Evolutionary conservation across 2,797 vertebrate genomes (phyloP).

Genomic region (Saxicola maurus): DNA sequence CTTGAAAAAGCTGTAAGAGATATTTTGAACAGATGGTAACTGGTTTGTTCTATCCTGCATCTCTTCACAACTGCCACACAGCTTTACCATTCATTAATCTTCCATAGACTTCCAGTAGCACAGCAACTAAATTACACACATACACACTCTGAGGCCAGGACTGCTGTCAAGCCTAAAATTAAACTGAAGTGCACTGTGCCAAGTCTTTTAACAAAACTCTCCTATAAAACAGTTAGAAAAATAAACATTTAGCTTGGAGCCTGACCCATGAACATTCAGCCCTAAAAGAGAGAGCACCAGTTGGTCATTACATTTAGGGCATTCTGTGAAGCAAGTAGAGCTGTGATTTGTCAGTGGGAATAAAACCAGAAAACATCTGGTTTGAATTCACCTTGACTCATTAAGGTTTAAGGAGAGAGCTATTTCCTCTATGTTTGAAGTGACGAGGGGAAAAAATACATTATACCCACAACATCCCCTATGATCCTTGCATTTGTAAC

Average conservation of each 20-base stretch:
- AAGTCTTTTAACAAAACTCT: conserved; percentile 81
- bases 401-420: conserved; percentile 69
- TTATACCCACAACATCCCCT: conserved; percentile 1
- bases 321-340: conserved; percentile 60
- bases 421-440: conserved; percentile 62
- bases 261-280: conserved; percentile 69
- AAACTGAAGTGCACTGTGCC: conserved; percentile 82
- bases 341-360: conserved; percentile 41
- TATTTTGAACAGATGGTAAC: conserved; percentile 94
- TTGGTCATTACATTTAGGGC: conserved; percentile 76
- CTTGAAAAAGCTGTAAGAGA: conserved; percentile 91
- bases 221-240: conserved; percentile 83
- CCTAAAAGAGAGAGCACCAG: conserved; percentile 69
- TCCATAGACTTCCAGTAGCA: conserved; percentile 92
- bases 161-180: conserved; percentile 91
- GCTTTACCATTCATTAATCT: conserved; percentile 98
- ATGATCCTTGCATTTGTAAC: conserved; percentile 49
- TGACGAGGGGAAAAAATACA: conserved; percentile 19
- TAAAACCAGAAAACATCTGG: conserved; percentile 73
- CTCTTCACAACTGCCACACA: conserved; percentile 92
- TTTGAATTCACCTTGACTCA: conserved; percentile 70
- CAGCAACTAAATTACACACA: conserved; percentile 91
- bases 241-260: conserved; percentile 81
- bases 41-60: conserved; percentile 87
- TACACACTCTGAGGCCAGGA: conserved; percentile 75